Base-by-base conservation (phyloP, 30 jellyfish, hydroid and myxozoan species). In the Cassiopea xamachana region DNA sequence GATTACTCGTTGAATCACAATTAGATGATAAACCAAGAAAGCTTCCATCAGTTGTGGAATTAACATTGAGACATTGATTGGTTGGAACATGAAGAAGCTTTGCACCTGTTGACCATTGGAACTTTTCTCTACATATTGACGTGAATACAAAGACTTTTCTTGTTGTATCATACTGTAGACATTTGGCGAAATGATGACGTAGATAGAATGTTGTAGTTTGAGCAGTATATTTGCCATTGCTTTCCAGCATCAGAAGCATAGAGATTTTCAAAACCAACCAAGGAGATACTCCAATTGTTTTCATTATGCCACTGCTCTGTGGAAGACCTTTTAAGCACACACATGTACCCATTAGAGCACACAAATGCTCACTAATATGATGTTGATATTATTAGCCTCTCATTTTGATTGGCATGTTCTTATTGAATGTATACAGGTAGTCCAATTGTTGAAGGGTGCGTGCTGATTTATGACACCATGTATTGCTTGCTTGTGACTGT, bases 71-170 rank as follows among this genome's bases (percentile, higher is more conserved):
- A 69, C 87, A 78, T 27, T 47, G 8, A 8, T 78, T 78, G 7
- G 87, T 48, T 50, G 87, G 75, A 8, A 47, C 50, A 18, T 78
- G 87, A 50, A 48, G 2, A 47, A 48, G 46, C 15, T 58, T 78
- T 50, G 87, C 87, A 7, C 75, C 75, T 8, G 71, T 2, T 50
- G 48, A 44, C 87, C 87, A 78, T 48, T 69, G 87, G 50, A 78
- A 78, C 48, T 78, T 78, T 27, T 78, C 87, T 14, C 75, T 49
- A 39, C 87, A 78, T 1, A 78, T 60, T 9, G 75, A 13, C 9
- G 49, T 55, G 51, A 6, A 78, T 12, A 47, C 75, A 19, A 78
- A 50, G 27, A 27, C 48, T 1, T 46, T 0, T 19, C 44, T 3
- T 2, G 87, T 39, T 15, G 55, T 18, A 47, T 78, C 71, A 1